Evolutionary conservation across 2,113 vertebrate species (phyloP).

Genomic region (Typhlomys cinereus): DNA sequence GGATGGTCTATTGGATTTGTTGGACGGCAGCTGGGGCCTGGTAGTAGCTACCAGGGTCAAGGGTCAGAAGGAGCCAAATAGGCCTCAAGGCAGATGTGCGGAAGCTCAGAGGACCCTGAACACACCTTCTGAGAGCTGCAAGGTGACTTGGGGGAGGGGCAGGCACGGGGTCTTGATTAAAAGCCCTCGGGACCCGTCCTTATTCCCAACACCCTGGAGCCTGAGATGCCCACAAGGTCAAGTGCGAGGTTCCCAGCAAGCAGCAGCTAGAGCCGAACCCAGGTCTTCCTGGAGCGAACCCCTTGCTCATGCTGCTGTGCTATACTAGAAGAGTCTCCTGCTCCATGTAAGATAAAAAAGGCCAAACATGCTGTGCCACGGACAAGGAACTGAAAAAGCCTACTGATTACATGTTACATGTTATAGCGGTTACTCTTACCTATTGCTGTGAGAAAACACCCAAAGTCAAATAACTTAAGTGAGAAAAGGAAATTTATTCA

Average conservation of each 20-base stretch:
- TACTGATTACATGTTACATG: no score
- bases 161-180: not conserved
- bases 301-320: not conserved
- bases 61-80: not conserved
- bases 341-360: no score
- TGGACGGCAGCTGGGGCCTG: not conserved
- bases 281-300: not conserved
- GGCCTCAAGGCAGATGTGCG: not conserved
- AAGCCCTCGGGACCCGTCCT: not conserved
- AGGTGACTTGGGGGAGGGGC: not conserved
- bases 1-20: accelerated
- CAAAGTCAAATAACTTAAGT: no score
- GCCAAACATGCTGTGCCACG: no score
- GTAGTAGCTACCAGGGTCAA: not conserved
- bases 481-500: no score
- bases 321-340: not conserved
- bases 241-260: not conserved
- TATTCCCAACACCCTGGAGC: not conserved
- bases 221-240: not conserved
- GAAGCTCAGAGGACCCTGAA: not conserved
- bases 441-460: no score
- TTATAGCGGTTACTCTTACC: no score
- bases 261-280: not conserved
- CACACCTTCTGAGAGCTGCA: not conserved
- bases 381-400: no score